Base-by-base conservation (phyloP, 2,797 vertebrate genomes). In the Ficedula albicollis region DNA sequence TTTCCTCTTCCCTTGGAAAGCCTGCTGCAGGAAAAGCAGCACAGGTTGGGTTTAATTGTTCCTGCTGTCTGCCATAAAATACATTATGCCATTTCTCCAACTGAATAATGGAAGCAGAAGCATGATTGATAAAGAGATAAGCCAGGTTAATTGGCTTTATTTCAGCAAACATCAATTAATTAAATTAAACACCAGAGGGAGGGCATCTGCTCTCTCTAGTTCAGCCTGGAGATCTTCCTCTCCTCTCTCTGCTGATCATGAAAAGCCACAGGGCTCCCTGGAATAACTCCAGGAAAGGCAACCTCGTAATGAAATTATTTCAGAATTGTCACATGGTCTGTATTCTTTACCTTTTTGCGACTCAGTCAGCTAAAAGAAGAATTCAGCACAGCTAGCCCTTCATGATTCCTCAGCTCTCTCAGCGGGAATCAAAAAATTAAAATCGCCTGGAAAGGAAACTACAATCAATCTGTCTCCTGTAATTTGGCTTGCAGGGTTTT, bases 101-200 rank as follows among this genome's bases (percentile, higher is more conserved):
- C 63, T 94, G 84, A 94, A 82, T 89, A 89, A 93, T 92, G 76
- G 73, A 84, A 88, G 91, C 43, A 82, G 85, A 94, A 83, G 30
- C 64, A 60, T 91, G 95, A 95, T 83, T 95, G 96, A 97, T 97
- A 84, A 94, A 93, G 93, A 91, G 85, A 95, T 93, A 93, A 94
- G 39, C 49, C 80, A 93, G 96, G 93, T 95, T 96, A 96, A 96
- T 95, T 97, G 70, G 80, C 93, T 95, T 95, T 94, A 94, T 93
- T 96, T 96, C 91, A 96, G 91, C 88, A 96, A 94, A 96, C 87
- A 95, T 87, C 93, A 93, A 95, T 95, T 97, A 97, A 97, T 96
- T 88, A 96, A 95, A 90, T 93, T 92, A 83, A 96, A 91, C 77
- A 91, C 90, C 83, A 91, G 89, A 95, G 83, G 80, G 93, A 94